phyloP scores from a whole-genome alignment of 2,113 vertebrate genomes.

The Melanostigma gelatinosum region DNA sequence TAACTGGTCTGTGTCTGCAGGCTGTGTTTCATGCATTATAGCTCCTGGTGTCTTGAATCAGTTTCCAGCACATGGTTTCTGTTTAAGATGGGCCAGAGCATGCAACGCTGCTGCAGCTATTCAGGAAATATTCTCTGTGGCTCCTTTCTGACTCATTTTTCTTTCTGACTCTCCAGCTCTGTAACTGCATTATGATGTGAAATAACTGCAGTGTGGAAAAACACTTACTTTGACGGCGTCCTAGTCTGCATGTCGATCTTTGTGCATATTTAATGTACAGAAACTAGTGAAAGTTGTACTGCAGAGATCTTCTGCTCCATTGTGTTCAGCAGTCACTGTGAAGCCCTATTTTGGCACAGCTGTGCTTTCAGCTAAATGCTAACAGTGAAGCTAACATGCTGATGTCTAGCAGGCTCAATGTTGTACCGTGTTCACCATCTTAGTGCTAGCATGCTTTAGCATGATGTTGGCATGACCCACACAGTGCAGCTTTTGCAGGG shows the following conservation, averaged over 20 bases:
- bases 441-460: background rate
- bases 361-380: background rate
- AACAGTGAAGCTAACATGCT: background rate
- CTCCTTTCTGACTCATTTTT: slow-evolving; percentile 45
- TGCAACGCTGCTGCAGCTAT: slow-evolving; percentile 42
- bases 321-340: background rate
- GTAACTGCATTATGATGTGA: background rate
- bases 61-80: slow-evolving; percentile 76
- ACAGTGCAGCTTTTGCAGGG: background rate
- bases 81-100: slow-evolving; percentile 66
- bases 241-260: background rate
- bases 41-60: slow-evolving; percentile 62
- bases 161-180: slow-evolving; percentile 6
- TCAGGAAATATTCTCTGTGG: slow-evolving; percentile 60
- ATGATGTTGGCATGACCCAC: too few species aligned
- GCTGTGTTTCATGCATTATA: slow-evolving; percentile 67
- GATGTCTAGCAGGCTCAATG: background rate
- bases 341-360: background rate
- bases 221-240: background rate
- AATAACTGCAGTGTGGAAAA: slow-evolving; percentile 20
- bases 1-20: slow-evolving; percentile 17
- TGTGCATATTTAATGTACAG: background rate
- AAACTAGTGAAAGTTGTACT: background rate
- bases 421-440: background rate
- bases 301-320: background rate